These are phyloP conservation scores for Axis porcinus DNA, from an alignment of 2,113 vertebrate species.

Conservation along the genomic window DNA sequence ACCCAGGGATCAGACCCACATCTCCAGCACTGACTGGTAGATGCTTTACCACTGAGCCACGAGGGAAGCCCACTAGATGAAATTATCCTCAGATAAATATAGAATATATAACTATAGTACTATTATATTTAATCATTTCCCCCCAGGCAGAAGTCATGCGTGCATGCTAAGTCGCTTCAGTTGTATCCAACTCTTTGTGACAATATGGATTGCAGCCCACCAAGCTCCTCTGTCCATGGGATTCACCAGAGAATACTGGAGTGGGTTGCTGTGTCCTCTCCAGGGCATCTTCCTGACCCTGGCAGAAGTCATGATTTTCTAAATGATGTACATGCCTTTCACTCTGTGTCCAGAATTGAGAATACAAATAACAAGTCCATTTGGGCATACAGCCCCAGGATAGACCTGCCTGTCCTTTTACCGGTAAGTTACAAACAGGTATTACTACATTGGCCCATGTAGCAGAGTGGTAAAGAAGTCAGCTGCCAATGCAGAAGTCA, in stretches of 20 bases:
- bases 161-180: not conserved
- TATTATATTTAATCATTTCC: not conserved
- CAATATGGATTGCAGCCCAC: not conserved
- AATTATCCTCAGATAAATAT: not conserved
- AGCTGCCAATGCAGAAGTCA: not conserved
- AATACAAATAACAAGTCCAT: not conserved
- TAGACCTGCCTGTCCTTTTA: not conserved
- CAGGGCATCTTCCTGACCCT: not conserved
- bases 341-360: not conserved
- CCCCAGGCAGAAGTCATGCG: not conserved
- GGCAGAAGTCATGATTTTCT: not conserved
- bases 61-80: not conserved
- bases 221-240: not conserved
- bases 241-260: not conserved
- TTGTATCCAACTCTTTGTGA: not conserved
- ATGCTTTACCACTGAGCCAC: not conserved
- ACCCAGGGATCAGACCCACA: not conserved
- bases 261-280: not conserved
- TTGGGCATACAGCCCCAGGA: rapidly evolving
- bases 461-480: not conserved
- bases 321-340: not conserved
- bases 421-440: not conserved
- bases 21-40: not conserved
- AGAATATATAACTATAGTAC: not conserved
- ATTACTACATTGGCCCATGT: not conserved